Conservation (phyloP, 2,888 invertebrate species). For the Entomobrya multifasciata region DNA sequence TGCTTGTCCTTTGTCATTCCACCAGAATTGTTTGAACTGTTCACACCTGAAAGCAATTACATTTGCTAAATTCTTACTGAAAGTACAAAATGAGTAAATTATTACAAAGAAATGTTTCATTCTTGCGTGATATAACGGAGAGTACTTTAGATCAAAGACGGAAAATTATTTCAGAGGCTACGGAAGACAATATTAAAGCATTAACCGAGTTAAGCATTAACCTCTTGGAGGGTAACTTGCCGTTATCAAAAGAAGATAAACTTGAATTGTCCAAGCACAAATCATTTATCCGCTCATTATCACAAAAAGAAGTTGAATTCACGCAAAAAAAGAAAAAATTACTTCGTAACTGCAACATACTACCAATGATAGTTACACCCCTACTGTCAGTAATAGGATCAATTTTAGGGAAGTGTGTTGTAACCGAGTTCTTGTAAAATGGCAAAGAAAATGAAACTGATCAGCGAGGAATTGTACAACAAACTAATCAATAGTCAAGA, state of each 20-base stretch:
- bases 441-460: constrained; percentile 71
- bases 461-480: constrained; percentile 43
- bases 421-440: constrained; percentile 51
- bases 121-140: too few relatives aligned
- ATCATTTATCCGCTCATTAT: not conserved
- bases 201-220: constrained; percentile 66
- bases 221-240: constrained; percentile 58
- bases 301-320: not conserved
- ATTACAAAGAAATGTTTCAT: constrained; percentile 41
- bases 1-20: constrained; percentile 34
- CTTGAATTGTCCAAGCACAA: not conserved
- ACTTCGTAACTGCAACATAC: not conserved
- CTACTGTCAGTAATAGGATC: constrained; percentile 26
- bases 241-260: too few relatives aligned
- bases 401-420: constrained; percentile 48
- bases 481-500: not conserved
- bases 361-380: not conserved
- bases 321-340: not conserved
- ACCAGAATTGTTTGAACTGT: constrained; percentile 27
- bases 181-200: constrained; percentile 50
- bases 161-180: constrained; percentile 15
- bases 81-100: too few relatives aligned
- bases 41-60: too few relatives aligned
- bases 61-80: too few relatives aligned
- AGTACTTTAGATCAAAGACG: not conserved